Percentiles rank a stretch among this genome's conserved stretches.
phyloP scores from a whole-genome alignment of 2,113 vertebrate genomes.

The Eublepharis macularius region DNA sequence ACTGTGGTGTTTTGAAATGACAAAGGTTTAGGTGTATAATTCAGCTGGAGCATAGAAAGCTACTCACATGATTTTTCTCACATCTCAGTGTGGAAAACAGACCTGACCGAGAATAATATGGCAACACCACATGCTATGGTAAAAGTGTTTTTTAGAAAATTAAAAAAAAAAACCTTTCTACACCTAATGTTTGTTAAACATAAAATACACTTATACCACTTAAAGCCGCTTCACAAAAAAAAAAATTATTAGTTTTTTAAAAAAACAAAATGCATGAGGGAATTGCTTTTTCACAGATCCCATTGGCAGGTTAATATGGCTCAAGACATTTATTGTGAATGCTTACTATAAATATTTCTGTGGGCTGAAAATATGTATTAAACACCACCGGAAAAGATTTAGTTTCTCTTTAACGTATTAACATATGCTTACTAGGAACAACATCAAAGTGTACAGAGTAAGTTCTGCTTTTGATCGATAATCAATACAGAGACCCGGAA shows the following conservation, averaged over 20 bases:
- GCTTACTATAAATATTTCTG: conserved; percentile 78
- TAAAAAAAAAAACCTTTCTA: conserved; percentile 53
- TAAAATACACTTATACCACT: conserved; percentile 77
- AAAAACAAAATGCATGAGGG: conserved; percentile 64
- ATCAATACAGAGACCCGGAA: conserved; percentile 72
- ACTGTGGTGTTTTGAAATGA: conserved; percentile 80
- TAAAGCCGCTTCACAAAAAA: conserved; percentile 73
- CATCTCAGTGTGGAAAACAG: conserved; percentile 76
- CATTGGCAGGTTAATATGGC: conserved; percentile 84
- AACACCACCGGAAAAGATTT: conserved; percentile 75
- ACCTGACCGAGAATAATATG: conserved; percentile 75
- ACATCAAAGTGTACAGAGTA: conserved; percentile 72
- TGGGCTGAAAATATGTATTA: conserved; percentile 76
- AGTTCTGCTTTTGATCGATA: conserved; percentile 69
- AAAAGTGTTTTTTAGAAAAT: conserved; percentile 67
- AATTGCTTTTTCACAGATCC: conserved; percentile 79
- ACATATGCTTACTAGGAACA: conserved; percentile 77
- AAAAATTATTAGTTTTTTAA: conserved; percentile 54
- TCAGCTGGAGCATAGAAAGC: conserved; percentile 72
- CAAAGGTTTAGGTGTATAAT: conserved; percentile 66
- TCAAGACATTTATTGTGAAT: conserved; percentile 80
- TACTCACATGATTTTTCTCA: conserved; percentile 74
- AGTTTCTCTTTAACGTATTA: conserved; percentile 65
- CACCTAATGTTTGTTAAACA: conserved; percentile 66
- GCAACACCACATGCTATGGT: conserved; percentile 81